These are phyloP conservation scores for Eilema griseolum DNA, from an alignment of 2,888 invertebrate genomes.

Conservation along the genomic window DNA sequence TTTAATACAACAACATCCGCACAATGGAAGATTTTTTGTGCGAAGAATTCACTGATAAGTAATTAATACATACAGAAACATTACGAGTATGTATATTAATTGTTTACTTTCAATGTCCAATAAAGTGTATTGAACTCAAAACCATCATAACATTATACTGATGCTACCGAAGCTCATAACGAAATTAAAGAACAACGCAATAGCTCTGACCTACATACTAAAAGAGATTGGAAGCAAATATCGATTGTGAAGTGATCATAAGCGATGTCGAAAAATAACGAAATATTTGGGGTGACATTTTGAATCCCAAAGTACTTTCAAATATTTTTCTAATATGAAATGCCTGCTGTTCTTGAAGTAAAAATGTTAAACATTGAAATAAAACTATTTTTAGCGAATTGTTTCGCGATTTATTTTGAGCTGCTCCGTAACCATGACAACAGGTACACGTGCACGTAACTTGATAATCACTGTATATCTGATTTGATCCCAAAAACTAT, in stretches of 20 bases:
- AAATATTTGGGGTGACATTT: background rate
- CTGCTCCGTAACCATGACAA: no score
- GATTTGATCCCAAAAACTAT: no score
- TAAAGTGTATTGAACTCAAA: no score
- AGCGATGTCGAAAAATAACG: constrained; percentile 6
- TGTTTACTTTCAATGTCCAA: no score
- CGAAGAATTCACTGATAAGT: no score
- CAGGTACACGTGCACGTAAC: no score
- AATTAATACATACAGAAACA: no score
- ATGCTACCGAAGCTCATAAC: background rate
- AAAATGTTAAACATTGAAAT: background rate
- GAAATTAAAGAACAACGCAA: background rate
- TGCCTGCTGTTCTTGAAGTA: background rate
- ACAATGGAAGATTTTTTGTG: no score
- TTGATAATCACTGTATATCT: no score
- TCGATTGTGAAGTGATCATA: constrained; percentile 18
- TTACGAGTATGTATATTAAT: no score
- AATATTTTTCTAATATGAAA: background rate
- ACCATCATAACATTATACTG: background rate
- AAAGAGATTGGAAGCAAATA: constrained; percentile 1
- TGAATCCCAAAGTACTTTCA: background rate
- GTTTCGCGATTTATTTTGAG: no score
- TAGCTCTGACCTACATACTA: background rate
- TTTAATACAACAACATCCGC: no score
- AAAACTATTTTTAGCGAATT: background rate